Evolutionary conservation across 2,888 invertebrate genomes (phyloP).

Genomic region (Hofmannophila pseudospretella): DNA sequence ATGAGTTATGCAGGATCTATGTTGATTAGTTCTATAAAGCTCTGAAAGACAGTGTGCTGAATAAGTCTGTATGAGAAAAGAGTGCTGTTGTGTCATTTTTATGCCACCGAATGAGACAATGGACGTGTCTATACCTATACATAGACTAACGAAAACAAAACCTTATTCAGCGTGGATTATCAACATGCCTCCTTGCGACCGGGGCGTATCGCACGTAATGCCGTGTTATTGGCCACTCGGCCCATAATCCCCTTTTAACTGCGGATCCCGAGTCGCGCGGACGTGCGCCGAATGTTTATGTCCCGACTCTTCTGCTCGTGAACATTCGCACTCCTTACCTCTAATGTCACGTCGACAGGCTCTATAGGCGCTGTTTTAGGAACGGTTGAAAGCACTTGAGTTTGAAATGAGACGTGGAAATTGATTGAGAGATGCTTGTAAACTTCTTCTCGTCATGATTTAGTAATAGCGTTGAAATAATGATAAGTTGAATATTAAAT

Average conservation of each 20-base stretch:
- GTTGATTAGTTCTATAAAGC: no score
- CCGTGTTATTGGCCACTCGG: conserved; percentile 66
- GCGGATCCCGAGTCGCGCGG: conserved; percentile 45
- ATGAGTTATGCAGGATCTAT: no score
- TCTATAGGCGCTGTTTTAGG: conserved; percentile 16
- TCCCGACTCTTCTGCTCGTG: conserved; percentile 39
- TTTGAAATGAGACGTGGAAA: no score
- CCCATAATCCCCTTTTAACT: conserved; percentile 75
- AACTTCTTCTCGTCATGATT: no score
- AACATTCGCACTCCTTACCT: conserved; percentile 62
- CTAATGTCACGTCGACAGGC: conserved; percentile 35
- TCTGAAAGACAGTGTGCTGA: no score
- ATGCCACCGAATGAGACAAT: not conserved
- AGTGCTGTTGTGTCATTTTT: no score
- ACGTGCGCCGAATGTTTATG: conserved; percentile 62
- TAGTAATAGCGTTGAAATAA: no score
- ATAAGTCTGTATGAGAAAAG: no score
- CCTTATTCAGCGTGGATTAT: conserved; percentile 49
- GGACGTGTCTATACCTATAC: not conserved
- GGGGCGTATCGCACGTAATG: conserved; percentile 39
- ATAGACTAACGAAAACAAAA: conserved; percentile 28
- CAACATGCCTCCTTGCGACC: conserved; percentile 24
- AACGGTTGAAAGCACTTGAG: not conserved
- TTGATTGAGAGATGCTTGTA: no score
- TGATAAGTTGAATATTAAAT: no score